Conservation (phyloP, 64 coral and sea anemone species). For the Stichodactyla helianthus region DNA sequence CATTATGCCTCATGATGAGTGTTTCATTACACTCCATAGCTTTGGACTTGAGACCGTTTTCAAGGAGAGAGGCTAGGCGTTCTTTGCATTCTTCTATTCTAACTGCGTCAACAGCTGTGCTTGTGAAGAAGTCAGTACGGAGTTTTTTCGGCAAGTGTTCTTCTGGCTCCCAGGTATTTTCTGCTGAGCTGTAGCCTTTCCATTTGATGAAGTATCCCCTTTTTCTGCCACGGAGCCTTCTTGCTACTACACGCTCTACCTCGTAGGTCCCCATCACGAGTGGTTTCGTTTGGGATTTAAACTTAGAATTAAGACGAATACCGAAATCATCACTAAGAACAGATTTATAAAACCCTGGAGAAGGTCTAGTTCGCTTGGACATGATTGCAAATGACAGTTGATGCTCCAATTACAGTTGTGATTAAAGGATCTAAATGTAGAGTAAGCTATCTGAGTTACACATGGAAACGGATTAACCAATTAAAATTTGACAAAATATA, state of each 20-base stretch:
- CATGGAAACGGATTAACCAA: too few species aligned
- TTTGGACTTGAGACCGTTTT: neutral
- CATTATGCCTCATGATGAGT: neutral
- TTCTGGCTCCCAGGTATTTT: neutral
- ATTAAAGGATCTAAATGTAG: too few species aligned
- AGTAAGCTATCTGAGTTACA: too few species aligned
- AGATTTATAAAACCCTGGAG: neutral
- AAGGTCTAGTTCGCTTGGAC: neutral
- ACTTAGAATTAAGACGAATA: neutral
- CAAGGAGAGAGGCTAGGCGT: neutral
- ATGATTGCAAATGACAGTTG: neutral
- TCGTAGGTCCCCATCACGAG: neutral
- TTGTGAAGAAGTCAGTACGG: neutral
- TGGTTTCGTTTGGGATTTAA: neutral
- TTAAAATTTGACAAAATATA: too few species aligned
- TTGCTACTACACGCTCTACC: conserved; percentile 18
- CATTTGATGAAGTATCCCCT: neutral
- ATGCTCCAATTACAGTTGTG: too few species aligned
- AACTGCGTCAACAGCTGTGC: neutral
- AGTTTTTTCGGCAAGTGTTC: neutral
- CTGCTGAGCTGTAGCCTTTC: neutral
- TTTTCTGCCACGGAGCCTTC: neutral
- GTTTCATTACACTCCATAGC: neutral
- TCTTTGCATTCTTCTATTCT: neutral
- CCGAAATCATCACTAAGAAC: neutral